A percentile compares a stretch with the other conserved stretches of the same genome.
These are phyloP conservation scores for Agonopterix heracliana DNA, from an alignment of 2,888 invertebrate genomes.

Conservation along the genomic window DNA sequence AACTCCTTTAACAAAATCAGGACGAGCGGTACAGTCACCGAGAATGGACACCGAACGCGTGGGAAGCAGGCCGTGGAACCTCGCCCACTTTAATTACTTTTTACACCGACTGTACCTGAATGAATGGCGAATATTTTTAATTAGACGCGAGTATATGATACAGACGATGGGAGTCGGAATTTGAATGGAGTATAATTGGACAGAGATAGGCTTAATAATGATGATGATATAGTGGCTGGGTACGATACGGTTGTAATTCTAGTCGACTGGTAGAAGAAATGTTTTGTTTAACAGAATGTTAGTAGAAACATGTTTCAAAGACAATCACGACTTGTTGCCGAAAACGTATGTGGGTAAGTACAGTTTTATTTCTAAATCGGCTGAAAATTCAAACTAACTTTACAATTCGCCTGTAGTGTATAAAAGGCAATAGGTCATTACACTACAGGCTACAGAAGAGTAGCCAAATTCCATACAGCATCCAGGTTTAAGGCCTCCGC, in stretches of 20 bases:
- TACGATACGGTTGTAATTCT: not conserved
- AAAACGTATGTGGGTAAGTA: no score
- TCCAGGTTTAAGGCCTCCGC: no score
- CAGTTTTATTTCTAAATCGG: no score
- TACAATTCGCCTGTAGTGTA: no score
- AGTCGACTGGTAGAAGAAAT: no score
- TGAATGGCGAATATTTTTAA: slow-evolving; percentile 12
- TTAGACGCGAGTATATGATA: slow-evolving; percentile 17
- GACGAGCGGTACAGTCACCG: slow-evolving; percentile 35
- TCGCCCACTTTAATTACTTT: slow-evolving; percentile 37
- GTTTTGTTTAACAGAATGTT: no score
- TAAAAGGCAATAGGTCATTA: no score
- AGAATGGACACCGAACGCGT: slow-evolving; percentile 27
- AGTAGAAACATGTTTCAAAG: no score
- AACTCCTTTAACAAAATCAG: slow-evolving; percentile 24
- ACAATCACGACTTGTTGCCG: no score
- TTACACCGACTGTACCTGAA: slow-evolving; percentile 28
- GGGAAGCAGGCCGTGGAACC: slow-evolving; percentile 43
- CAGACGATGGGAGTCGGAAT: slow-evolving; percentile 1
- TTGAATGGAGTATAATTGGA: slow-evolving; percentile 8
- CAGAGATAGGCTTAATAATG: not conserved
- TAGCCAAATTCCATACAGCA: no score
- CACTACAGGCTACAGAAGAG: no score
- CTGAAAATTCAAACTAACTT: no score
- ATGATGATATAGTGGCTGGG: not conserved